Evolutionary conservation across 1,140 invertebrate species (phyloP).

Genomic region (Drosophila albomicans): DNA sequence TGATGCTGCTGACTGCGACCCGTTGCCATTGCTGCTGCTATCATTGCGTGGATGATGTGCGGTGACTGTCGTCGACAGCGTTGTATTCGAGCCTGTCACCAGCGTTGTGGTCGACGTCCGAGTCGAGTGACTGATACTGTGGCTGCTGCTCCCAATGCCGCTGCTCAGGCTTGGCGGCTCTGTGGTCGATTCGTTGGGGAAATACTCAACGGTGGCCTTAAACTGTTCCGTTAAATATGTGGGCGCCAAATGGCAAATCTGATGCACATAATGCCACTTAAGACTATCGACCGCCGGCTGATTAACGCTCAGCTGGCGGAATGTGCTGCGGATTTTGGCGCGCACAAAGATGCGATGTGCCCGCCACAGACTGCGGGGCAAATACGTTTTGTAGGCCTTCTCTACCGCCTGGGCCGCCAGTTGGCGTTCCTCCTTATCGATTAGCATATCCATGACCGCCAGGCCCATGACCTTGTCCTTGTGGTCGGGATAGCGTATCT

Average conservation of each 20-base stretch:
- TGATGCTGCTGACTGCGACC: conserved; percentile 17
- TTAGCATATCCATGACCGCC: conserved; percentile 94
- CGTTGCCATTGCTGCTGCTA: conserved; percentile 37
- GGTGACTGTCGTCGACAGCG: conserved; percentile 26
- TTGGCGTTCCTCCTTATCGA: conserved; percentile 90
- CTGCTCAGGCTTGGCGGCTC: conserved; percentile 8
- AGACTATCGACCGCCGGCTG: conserved; percentile 88
- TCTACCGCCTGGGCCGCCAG: conserved; percentile 88
- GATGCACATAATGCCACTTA: conserved; percentile 91
- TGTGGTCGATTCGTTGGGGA: conserved; percentile 64
- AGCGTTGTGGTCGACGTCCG: conserved; percentile 47
- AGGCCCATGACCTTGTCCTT: conserved; percentile 91
- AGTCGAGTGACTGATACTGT: conserved; percentile 12
- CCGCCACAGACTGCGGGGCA: conserved; percentile 91
- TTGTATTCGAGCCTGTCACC: conserved; percentile 48
- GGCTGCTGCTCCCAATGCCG: conserved; percentile 3
- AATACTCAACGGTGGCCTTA: conserved; percentile 86
- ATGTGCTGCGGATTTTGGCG: conserved; percentile 89
- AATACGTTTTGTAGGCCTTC: conserved; percentile 91
- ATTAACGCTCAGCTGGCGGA: conserved; percentile 87
- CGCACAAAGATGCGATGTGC: conserved; percentile 91
- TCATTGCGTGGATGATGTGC: conserved; percentile 28
- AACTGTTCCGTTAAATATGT: conserved; percentile 93
- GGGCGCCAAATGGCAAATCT: conserved; percentile 91
- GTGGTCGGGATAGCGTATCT: conserved; percentile 91